Conservation (phyloP, 1,140 invertebrate species). For the Drosophila seguyi region DNA sequence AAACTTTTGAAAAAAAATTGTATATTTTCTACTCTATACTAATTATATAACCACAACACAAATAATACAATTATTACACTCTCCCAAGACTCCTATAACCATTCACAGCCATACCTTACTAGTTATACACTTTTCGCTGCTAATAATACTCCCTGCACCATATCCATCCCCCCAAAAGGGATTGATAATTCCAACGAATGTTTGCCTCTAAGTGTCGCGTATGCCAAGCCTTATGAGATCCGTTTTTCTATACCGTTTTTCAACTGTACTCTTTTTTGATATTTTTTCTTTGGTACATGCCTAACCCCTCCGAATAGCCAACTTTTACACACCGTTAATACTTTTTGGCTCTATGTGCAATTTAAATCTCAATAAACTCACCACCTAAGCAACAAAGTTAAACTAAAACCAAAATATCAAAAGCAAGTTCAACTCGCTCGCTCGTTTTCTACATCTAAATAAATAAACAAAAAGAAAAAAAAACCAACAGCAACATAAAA, state of each 20-base stretch:
- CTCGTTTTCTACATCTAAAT: constrained; percentile 71
- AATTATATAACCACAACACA: neutral
- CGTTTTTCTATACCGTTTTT: constrained; percentile 43
- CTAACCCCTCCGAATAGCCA: constrained; percentile 60
- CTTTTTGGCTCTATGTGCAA: constrained; percentile 83
- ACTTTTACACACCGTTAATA: constrained; percentile 68
- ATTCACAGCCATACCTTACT: constrained; percentile 3
- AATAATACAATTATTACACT: neutral
- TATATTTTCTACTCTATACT: neutral
- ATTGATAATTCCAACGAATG: constrained; percentile 21
- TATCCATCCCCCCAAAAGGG: neutral
- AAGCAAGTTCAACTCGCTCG: constrained; percentile 75
- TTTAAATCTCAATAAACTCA: constrained; percentile 73
- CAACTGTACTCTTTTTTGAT: constrained; percentile 48
- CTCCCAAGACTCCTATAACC: neutral
- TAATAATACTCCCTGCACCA: constrained; percentile 14
- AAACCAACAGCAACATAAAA: constrained; percentile 30
- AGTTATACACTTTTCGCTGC: constrained; percentile 21
- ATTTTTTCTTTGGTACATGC: constrained; percentile 62
- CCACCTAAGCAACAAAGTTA: constrained; percentile 63
- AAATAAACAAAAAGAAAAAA: constrained; percentile 47
- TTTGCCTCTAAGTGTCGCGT: constrained; percentile 61
- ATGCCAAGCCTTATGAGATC: constrained; percentile 42
- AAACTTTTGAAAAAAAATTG: neutral
- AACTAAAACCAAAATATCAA: constrained; percentile 55